Evolutionary conservation across 1,140 invertebrate genomes (phyloP).

Genomic region (Zophobas atratus): DNA sequence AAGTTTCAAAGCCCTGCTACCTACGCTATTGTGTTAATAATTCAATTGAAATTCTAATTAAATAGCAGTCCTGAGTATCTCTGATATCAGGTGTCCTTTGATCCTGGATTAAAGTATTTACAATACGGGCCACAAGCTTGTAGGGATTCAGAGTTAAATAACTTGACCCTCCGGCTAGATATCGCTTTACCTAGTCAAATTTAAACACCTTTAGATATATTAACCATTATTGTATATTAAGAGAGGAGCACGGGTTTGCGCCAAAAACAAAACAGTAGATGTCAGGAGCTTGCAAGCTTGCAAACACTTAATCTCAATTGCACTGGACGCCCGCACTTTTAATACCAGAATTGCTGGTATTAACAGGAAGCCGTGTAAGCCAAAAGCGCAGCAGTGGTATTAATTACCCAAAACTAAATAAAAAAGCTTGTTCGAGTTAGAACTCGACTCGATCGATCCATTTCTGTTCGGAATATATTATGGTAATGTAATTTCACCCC

Average conservation of each 20-base stretch:
- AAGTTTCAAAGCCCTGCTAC: slow-evolving; percentile 33
- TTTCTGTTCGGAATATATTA: slow-evolving; percentile 17
- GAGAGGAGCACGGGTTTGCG: slow-evolving; percentile 19
- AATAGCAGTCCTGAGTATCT: slow-evolving; percentile 49
- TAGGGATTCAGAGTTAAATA: slow-evolving; percentile 56
- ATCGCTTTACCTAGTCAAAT: slow-evolving; percentile 48
- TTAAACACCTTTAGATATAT: slow-evolving; percentile 42
- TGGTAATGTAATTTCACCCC: slow-evolving; percentile 32
- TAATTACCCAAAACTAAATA: background rate
- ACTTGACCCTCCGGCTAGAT: slow-evolving; percentile 53
- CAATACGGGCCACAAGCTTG: slow-evolving; percentile 52
- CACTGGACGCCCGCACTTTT: slow-evolving; percentile 2
- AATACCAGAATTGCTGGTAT: slow-evolving; percentile 15
- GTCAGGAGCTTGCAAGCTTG: background rate
- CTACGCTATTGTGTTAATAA: slow-evolving; percentile 37
- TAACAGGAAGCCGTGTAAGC: background rate
- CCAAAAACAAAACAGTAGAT: slow-evolving; percentile 18
- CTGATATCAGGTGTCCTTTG: slow-evolving; percentile 56
- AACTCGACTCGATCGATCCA: background rate
- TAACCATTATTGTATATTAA: slow-evolving; percentile 42
- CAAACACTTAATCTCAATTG: background rate
- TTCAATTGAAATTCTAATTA: slow-evolving; percentile 55
- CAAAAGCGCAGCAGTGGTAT: background rate
- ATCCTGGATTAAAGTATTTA: slow-evolving; percentile 56
- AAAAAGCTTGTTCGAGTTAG: slow-evolving; percentile 2